Evolutionary conservation across 2,888 invertebrate species (phyloP).

Genomic region (Drosophila kanekoi): DNA sequence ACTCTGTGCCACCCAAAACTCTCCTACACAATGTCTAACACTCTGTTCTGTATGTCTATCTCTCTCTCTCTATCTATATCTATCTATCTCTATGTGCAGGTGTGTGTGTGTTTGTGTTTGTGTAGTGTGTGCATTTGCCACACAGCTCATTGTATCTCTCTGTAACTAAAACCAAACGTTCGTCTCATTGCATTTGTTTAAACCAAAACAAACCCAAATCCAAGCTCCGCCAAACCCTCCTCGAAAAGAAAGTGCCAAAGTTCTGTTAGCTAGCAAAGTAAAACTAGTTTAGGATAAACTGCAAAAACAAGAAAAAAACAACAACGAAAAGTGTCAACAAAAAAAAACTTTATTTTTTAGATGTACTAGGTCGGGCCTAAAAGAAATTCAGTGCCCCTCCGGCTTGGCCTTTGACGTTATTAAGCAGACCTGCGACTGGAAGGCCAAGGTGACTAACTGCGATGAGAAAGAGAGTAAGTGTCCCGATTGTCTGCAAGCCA

Average conservation of each 20-base stretch:
- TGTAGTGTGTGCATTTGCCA: conserved; percentile 47
- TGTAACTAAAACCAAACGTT: conserved; percentile 63
- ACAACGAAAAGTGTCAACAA: conserved; percentile 24
- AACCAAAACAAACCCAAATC: conserved; percentile 36
- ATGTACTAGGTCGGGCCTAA: conserved; percentile 97
- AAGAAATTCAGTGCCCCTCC: conserved; percentile 98
- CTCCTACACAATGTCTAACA: conserved; percentile 50
- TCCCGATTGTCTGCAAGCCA: conserved; percentile 54
- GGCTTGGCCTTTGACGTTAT: conserved; percentile 98
- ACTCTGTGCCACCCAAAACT: conserved; percentile 33
- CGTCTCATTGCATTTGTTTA: conserved; percentile 65
- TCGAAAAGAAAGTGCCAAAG: conserved; percentile 56
- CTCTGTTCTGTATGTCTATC: conserved; percentile 44
- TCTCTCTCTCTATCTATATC: conserved; percentile 31
- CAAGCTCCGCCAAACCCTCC: conserved; percentile 21
- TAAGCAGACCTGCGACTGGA: conserved; percentile 99
- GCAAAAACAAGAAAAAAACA: conserved; percentile 4
- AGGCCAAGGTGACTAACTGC: conserved; percentile 98
- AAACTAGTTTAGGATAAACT: conserved; percentile 19
- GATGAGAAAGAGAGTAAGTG: conserved; percentile 98
- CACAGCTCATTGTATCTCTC: conserved; percentile 42
- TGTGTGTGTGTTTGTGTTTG: conserved; percentile 38
- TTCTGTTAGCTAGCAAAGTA: conserved; percentile 61
- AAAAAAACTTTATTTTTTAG: conserved; percentile 75
- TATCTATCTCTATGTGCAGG: conserved; percentile 38